These are phyloP conservation scores for Lithodes maja DNA, from an alignment of 2,888 invertebrate species.

Conservation along the genomic window DNA sequence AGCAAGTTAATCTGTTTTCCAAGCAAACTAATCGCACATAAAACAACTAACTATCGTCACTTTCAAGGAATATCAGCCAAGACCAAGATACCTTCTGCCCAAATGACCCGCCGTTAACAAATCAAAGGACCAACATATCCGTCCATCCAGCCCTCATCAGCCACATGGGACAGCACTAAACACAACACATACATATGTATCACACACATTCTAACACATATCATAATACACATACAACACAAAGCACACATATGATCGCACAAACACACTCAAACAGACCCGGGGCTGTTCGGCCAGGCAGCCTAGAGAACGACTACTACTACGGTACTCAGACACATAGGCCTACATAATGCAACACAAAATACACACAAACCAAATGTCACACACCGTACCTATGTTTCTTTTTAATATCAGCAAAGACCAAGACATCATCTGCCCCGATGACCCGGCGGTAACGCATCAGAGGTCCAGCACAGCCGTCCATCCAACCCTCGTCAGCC, in stretches of 20 bases:
- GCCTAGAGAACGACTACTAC: no score
- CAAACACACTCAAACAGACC: neutral
- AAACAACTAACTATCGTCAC: no score
- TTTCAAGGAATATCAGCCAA: slow-evolving; percentile 81
- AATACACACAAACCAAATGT: neutral
- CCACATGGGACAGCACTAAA: slow-evolving; percentile 86
- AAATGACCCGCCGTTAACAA: slow-evolving; percentile 82
- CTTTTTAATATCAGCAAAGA: slow-evolving; percentile 89
- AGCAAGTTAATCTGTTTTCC: no score
- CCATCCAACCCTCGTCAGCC: slow-evolving; percentile 86
- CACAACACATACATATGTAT: slow-evolving; percentile 72
- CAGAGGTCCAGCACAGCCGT: slow-evolving; percentile 84
- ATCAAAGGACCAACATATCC: slow-evolving; percentile 84
- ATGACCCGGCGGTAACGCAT: slow-evolving; percentile 82
- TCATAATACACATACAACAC: neutral
- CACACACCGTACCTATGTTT: slow-evolving; percentile 81
- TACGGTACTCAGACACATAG: no score
- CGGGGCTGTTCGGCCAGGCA: no score
- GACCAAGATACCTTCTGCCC: slow-evolving; percentile 81
- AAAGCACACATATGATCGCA: neutral
- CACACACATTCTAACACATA: neutral
- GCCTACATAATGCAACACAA: no score
- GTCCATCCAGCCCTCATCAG: slow-evolving; percentile 87
- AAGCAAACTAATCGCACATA: no score
- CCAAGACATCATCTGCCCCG: slow-evolving; percentile 81